Evolutionary conservation across 2,797 vertebrate species (phyloP), one percentile per base, ranked within the genome.

Genomic region (Apogon talboti): DNA sequence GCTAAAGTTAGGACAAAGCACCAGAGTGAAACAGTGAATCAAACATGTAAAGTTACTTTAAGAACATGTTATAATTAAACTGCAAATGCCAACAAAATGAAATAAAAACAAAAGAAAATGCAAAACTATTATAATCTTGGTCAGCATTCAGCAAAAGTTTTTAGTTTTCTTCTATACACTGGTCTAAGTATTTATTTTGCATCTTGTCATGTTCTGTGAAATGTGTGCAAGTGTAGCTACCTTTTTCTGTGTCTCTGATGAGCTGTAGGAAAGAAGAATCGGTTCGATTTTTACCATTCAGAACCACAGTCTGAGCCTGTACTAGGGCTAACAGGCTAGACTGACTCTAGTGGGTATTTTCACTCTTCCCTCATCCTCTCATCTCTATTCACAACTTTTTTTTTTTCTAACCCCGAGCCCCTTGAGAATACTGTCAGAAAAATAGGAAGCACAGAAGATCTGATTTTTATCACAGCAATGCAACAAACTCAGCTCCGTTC

Each of bases 401-500:
- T 67, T 78, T 47, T 82, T 67, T 78, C 56, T 45, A 59, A 63
- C 18, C 42, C 55, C 2, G 52, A 9, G 18, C 50, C 67, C 67
- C 65, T 19, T 68, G 78, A 77, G 62, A 60, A 21, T 52, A 54
- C 46, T 47, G 42, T 57, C 52, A 24, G 41, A 55, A 71, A 74
- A 73, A 55, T 56, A 51, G 9, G 33, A 72, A 49, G 49, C 50
- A 52, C 52, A 43, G 21, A 73, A 57, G 19, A 82, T 56, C 55
- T 81, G 60, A 61, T 65, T 71, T 28, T 30, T 1, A 33, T 41
- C 48, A 35, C 48, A 77, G 47, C 70, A 45, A 38, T 16, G 54
- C 64, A 79, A 65, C 62, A 80, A 57, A 76, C 49, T 63, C 66
- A 52, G 71, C 63, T 61, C 21, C 53, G 54, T 70, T 64, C 66